phyloP scores from a whole-genome alignment of 2,888 invertebrate species.

The Coremacera marginata region DNA sequence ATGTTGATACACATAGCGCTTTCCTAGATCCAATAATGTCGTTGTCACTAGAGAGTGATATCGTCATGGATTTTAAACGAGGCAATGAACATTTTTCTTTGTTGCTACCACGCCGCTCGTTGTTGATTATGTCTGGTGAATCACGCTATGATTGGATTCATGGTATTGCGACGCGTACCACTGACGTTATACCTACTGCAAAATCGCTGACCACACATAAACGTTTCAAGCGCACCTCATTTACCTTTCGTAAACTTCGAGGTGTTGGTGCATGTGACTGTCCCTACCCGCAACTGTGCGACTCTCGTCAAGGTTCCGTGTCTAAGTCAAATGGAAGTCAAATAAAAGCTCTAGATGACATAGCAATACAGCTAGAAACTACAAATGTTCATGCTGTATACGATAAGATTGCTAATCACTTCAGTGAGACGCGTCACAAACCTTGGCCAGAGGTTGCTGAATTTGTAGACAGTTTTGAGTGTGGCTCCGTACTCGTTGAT shows the following conservation, averaged over 20 bases:
- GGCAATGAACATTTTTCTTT: slow-evolving; percentile 74
- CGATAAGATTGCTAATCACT: slow-evolving; percentile 93
- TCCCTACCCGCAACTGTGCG: slow-evolving; percentile 76
- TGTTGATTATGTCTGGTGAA: slow-evolving; percentile 85
- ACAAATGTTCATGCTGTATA: slow-evolving; percentile 90
- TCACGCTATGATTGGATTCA: slow-evolving; percentile 88
- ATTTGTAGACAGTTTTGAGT: slow-evolving; percentile 78
- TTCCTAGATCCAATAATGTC: slow-evolving; percentile 91
- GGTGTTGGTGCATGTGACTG: slow-evolving; percentile 77
- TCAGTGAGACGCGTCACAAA: slow-evolving; percentile 93
- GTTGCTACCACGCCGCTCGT: slow-evolving; percentile 77
- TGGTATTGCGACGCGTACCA: slow-evolving; percentile 86
- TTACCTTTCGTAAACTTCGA: slow-evolving; percentile 81
- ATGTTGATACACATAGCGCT: slow-evolving; percentile 95
- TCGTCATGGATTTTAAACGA: slow-evolving; percentile 91
- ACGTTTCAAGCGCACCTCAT: slow-evolving; percentile 79
- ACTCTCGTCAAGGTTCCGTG: slow-evolving; percentile 68
- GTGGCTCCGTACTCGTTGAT: slow-evolving; percentile 84
- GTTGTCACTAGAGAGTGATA: slow-evolving; percentile 82
- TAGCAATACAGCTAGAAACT: slow-evolving; percentile 78
- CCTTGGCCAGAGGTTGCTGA: slow-evolving; percentile 92
- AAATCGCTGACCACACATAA: slow-evolving; percentile 70
- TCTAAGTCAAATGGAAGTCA: neutral
- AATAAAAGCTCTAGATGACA: slow-evolving; percentile 59
- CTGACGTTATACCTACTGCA: slow-evolving; percentile 77